Evolutionary conservation across 1,140 invertebrate species (phyloP).

Genomic region (Heliothis subflexa): DNA sequence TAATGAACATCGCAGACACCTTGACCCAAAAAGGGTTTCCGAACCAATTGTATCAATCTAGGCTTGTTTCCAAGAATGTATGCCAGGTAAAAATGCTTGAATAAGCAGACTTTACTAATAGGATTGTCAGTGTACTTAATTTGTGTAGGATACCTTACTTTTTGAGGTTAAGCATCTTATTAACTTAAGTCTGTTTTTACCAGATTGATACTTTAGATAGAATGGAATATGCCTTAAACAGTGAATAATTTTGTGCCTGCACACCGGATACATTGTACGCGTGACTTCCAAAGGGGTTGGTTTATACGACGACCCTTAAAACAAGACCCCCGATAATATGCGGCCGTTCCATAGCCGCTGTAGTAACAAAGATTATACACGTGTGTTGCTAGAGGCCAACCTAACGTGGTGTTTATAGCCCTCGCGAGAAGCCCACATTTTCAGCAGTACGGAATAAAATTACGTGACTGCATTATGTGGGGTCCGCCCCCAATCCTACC

Average conservation of each 20-base stretch:
- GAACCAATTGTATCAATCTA: slow-evolving; percentile 35
- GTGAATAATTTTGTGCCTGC: slow-evolving; percentile 15
- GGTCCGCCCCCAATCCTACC: slow-evolving; percentile 30
- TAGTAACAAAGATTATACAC: slow-evolving; percentile 5
- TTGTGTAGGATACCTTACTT: slow-evolving; percentile 12
- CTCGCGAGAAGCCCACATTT: slow-evolving; percentile 25
- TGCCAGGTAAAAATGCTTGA: slow-evolving; percentile 11
- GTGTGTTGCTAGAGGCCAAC: slow-evolving; percentile 12
- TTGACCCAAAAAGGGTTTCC: slow-evolving; percentile 41
- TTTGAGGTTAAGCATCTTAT: slow-evolving; percentile 2
- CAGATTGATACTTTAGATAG: not conserved
- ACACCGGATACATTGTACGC: slow-evolving; percentile 1
- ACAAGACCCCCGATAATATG: slow-evolving; percentile 17
- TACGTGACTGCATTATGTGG: slow-evolving; percentile 28
- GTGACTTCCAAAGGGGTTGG: slow-evolving; percentile 39
- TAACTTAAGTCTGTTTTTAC: not conserved
- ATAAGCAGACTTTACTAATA: slow-evolving; percentile 1
- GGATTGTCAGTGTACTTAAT: slow-evolving; percentile 20
- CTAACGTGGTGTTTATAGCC: slow-evolving; percentile 21
- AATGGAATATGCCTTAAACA: not conserved
- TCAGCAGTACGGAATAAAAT: slow-evolving; percentile 45
- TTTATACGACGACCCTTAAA: slow-evolving; percentile 21
- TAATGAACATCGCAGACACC: slow-evolving; percentile 34
- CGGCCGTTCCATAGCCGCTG: slow-evolving; percentile 10
- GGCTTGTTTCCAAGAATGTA: slow-evolving; percentile 14